Base-by-base conservation (phyloP, 2,888 invertebrate genomes). In the Erebia epiphron region DNA sequence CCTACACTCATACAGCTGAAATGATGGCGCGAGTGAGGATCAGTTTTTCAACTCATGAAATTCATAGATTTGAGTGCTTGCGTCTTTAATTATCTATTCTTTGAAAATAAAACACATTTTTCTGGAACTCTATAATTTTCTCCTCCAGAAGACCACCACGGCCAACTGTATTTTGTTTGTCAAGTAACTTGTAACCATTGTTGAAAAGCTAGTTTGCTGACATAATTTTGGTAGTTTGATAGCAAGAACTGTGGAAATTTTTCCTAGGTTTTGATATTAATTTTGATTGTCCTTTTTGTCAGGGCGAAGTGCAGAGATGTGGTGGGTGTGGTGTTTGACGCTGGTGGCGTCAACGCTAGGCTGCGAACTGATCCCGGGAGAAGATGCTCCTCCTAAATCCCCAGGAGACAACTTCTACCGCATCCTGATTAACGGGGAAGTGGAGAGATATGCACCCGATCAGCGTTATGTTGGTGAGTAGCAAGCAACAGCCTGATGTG, bases 321-420 rank as follows among this genome's bases (percentile, higher is more conserved):
- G 56, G 71, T 73, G 70, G 72, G 73, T 35, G 77, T 70, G 69
- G 75, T 73, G 70, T 57, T 67, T 77, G 70, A 76, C 77, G 67
- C 72, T 75, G 70, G 75, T 70, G 68, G 77, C 76, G 70, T 76
- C 73, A 57, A 80, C 79, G 69, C 77, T 73, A 46, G 85, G 82
- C 60, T 95, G 95, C 81, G 87, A 88, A 60, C 86, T 95, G 79
- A 80, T 82, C 60, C 94, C 94, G 0, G 79, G 79, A 1, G 76
- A 70, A 8, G 78, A 72, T 9, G 80, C 79, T 4, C 69, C 82
- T 75, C 79, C 80, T 81, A 95, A 96, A 90, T 94, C 95, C 76
- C 95, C 95, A 26, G 98, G 98, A 43, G 98, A 98, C 91, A 97
- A 98, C 91, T 97, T 96, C 82, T 98, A 97, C 91, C 94, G 95